phyloP scores from a whole-genome alignment of 2,797 vertebrate species.

The Dallia pectoralis region DNA sequence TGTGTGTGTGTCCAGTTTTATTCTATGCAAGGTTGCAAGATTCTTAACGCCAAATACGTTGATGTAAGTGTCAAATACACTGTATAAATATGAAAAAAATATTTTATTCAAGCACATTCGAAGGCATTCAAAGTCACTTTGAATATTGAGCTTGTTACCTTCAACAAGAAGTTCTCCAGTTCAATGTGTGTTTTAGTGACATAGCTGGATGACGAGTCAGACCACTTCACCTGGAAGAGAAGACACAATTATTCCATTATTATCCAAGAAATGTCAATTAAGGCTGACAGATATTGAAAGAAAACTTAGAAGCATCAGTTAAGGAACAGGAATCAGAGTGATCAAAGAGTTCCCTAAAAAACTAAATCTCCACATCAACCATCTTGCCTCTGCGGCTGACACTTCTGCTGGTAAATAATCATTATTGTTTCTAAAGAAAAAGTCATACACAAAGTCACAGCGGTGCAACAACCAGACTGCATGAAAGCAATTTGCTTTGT shows the following conservation, averaged over 20 bases:
- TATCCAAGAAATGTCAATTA: background rate
- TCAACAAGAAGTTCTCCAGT: conserved; percentile 72
- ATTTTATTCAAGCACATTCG: too few species aligned
- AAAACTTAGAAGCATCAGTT: background rate
- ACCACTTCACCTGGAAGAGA: conserved; percentile 73
- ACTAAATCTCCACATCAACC: background rate
- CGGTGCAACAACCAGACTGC: background rate
- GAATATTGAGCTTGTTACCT: conserved; percentile 48
- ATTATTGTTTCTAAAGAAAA: background rate
- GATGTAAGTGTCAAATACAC: too few species aligned
- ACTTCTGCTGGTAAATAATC: background rate
- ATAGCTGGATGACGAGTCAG: conserved; percentile 63
- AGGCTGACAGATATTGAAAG: background rate
- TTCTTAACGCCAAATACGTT: too few species aligned
- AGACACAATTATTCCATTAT: conserved; percentile 10
- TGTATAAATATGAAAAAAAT: too few species aligned
- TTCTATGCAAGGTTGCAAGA: too few species aligned
- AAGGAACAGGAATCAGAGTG: background rate
- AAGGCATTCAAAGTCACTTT: too few species aligned
- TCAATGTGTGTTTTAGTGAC: conserved; percentile 73
- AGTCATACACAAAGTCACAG: background rate
- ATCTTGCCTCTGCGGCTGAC: background rate
- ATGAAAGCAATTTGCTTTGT: background rate
- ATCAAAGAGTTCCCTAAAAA: background rate
- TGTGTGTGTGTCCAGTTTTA: too few species aligned